Evolutionary conservation across 2,888 invertebrate genomes (phyloP).

Genomic region (Drosophila neonasuta): DNA sequence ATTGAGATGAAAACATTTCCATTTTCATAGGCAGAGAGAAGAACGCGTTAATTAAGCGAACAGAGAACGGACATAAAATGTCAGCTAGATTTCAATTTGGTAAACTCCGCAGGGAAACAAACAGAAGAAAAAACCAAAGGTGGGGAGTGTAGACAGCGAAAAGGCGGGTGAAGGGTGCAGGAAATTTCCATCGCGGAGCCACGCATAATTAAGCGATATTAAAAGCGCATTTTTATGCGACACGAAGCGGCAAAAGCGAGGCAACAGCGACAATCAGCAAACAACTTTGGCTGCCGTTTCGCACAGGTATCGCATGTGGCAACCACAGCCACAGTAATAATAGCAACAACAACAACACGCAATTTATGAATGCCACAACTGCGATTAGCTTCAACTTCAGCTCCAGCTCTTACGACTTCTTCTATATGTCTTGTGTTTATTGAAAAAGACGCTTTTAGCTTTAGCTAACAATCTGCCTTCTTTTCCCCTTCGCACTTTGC

Average conservation of each 20-base stretch:
- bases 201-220: constrained; percentile 75
- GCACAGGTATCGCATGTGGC: constrained; percentile 76
- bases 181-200: constrained; percentile 6
- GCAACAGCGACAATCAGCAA: constrained; percentile 34
- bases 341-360: constrained; percentile 28
- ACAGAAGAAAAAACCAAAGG: neutral
- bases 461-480: constrained; percentile 1
- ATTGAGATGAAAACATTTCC: constrained; percentile 71
- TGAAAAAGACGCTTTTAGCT: constrained; percentile 16
- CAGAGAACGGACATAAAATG: constrained; percentile 64
- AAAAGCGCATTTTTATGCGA: constrained; percentile 75
- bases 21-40: constrained; percentile 59
- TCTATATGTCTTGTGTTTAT: constrained; percentile 9
- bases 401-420: constrained; percentile 7
- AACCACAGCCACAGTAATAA: constrained; percentile 44
- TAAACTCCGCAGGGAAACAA: constrained; percentile 5
- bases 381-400: constrained; percentile 48
- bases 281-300: constrained; percentile 55
- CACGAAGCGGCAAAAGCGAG: constrained; percentile 55
- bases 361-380: constrained; percentile 75
- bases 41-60: constrained; percentile 69
- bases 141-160: neutral
- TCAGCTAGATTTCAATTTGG: constrained; percentile 69
- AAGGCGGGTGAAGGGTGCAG: neutral
- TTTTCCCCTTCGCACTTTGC: constrained; percentile 2